These are phyloP conservation scores for Lagenorhynchus albirostris DNA, from an alignment of 2,113 vertebrate species.

Conservation along the genomic window DNA sequence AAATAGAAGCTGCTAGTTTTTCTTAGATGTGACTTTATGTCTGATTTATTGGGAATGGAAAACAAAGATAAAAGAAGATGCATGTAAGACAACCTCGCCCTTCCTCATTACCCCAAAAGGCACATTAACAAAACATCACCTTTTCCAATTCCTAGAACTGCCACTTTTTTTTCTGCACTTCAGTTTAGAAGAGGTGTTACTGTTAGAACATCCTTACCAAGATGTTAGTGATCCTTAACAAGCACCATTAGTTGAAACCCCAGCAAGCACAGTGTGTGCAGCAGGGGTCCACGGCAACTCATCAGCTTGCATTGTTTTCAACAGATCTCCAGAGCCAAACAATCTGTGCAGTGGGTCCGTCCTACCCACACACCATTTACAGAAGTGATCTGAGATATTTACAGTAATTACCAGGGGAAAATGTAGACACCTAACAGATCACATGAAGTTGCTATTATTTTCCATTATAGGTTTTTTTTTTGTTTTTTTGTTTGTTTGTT, in stretches of 20 bases:
- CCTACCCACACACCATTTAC: background rate
- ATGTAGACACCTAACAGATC: background rate
- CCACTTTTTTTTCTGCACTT: background rate
- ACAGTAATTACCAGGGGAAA: background rate
- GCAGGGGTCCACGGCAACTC: background rate
- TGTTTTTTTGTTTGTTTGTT: no score
- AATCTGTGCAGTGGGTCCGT: background rate
- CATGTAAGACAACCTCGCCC: background rate
- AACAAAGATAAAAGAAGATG: background rate
- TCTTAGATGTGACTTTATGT: background rate
- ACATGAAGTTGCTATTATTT: background rate
- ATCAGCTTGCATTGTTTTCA: background rate
- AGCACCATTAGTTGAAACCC: constrained; percentile 2
- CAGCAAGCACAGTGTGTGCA: background rate
- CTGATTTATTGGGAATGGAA: background rate
- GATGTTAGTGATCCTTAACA: constrained; percentile 9
- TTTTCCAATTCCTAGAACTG: background rate
- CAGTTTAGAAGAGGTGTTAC: background rate
- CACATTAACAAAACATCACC: background rate
- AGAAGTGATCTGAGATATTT: background rate
- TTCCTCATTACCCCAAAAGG: background rate
- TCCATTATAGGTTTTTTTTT: background rate
- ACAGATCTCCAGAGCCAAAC: background rate
- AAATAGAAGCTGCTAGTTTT: background rate
- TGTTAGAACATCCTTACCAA: background rate